phyloP scores from a whole-genome alignment of 92 coral and sea anemone species.

The Scolanthus callimorphus region DNA sequence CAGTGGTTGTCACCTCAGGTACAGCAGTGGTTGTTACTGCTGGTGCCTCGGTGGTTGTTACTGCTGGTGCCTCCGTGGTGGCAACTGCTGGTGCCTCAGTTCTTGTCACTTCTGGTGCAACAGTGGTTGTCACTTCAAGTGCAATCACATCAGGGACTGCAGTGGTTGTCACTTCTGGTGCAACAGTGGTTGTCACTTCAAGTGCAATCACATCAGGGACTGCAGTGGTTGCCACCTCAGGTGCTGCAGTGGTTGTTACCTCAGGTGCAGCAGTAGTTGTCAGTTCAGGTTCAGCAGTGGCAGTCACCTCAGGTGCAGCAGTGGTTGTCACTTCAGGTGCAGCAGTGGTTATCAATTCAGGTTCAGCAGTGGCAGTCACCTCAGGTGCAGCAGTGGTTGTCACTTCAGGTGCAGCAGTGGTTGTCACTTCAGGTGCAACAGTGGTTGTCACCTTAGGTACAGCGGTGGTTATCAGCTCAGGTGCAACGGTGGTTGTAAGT shows the following conservation, averaged over 20 bases:
- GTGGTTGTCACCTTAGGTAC: not conserved
- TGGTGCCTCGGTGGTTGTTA: not conserved
- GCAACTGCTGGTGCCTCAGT: not conserved
- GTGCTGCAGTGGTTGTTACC: not conserved
- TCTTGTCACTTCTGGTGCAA: not conserved
- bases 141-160: not conserved
- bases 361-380: not conserved
- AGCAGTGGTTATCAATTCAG: not conserved
- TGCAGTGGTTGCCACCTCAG: constrained; percentile 1
- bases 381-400: not conserved
- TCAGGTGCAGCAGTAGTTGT: constrained; percentile 2
- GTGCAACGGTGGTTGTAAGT: not conserved
- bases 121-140: not conserved
- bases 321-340: not conserved
- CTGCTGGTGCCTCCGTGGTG: not conserved
- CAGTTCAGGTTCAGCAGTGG: constrained; percentile 1
- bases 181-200: not conserved
- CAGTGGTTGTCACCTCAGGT: not conserved
- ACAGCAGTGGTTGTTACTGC: not conserved
- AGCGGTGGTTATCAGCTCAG: not conserved
- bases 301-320: not conserved
- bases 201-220: not conserved
- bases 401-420: not conserved
- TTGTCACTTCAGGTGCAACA: not conserved
- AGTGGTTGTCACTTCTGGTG: constrained; percentile 4